A percentile compares a stretch with the other conserved stretches of the same genome.
Conservation (phyloP, 1,140 invertebrate genomes). For the Solen grandis region DNA sequence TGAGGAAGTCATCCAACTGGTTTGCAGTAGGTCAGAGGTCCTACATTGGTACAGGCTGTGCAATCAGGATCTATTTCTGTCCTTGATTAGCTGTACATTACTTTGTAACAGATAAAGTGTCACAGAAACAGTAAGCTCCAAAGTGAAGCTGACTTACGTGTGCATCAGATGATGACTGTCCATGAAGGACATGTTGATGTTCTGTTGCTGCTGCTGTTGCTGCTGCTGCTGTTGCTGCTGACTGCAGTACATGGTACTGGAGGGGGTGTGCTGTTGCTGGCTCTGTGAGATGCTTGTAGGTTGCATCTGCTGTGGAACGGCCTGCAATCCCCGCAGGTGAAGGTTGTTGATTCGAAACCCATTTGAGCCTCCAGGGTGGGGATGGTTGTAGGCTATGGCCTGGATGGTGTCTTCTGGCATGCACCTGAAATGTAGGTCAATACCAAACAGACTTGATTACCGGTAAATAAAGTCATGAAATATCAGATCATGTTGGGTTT, state of each 20-base stretch:
- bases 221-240: conserved; percentile 39
- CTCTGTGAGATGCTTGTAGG: conserved; percentile 20
- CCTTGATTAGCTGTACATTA: too few relatives aligned
- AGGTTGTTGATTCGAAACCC: conserved; percentile 48
- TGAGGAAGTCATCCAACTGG: too few relatives aligned
- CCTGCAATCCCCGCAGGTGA: conserved; percentile 20
- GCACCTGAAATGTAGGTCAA: conserved; percentile 67
- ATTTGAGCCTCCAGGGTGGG: conserved; percentile 35
- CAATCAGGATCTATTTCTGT: too few relatives aligned
- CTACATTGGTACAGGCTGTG: too few relatives aligned
- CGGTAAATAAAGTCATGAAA: too few relatives aligned
- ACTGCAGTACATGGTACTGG: conserved; percentile 51
- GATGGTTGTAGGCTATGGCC: conserved; percentile 61
- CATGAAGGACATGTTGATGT: conserved; percentile 32
- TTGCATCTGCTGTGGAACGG: conserved; percentile 12
- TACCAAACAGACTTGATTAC: too few relatives aligned
- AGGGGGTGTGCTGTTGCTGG: conserved; percentile 23
- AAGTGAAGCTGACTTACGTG: too few relatives aligned
- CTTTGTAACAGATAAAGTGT: too few relatives aligned
- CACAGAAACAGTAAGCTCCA: too few relatives aligned
- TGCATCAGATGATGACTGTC: conserved; percentile 31
- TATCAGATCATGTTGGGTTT: too few relatives aligned
- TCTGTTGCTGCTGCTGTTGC: conserved; percentile 25
- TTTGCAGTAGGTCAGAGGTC: too few relatives aligned
- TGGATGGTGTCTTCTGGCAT: conserved; percentile 68